Evolutionary conservation across 2,888 invertebrate species (phyloP), one percentile per base, ranked within the genome.

Genomic region (Eledona agricola): DNA sequence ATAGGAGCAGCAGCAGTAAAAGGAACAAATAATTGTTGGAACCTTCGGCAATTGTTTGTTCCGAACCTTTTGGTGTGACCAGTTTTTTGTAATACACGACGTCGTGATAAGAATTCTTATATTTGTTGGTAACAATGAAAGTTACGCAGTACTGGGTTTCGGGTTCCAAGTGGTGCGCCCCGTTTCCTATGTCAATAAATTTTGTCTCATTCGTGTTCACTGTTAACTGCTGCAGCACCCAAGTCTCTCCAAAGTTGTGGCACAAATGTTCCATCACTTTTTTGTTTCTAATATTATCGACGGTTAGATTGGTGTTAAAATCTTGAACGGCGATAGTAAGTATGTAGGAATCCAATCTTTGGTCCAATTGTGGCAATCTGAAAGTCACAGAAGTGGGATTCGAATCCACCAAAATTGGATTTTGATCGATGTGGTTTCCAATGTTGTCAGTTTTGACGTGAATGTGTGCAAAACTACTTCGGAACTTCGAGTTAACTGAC

Each of bases 291-390:
- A 59, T 49, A 9, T 62, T 49, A 5, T 63, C 46, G 4, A 69
- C 47, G 10, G 51, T 52, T 22, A 51, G 47, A 6, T 43, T 60
- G 16, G 58, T 53, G 49, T 70, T 60, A 26, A 64, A 70, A 56
- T 73, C 72, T 63, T 75, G 75, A 1, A 73, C 70, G 5, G 71
- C 58, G 7, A 70, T 53, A 2, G 67, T 68, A 20, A 73, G n/a
- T 3, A 43, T 63, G 49, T 69, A 71, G 2, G 59, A 60, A n/a
- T 68, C 55, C 22, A 73, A 31, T 54, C 72, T 56, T 17, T 47
- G 47, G 40, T 71, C 72, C 4, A 71, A 42, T 12, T 53, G 52
- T 1, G 73, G 71, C 13, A 73, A 40, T 40, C 66, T 62, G 58
- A 71, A 72, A 4, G 62, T 50, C 4, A 72, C 50, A 2, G 65